Evolutionary conservation across 2,113 vertebrate species (phyloP).

Genomic region (Nycticebus coucang): DNA sequence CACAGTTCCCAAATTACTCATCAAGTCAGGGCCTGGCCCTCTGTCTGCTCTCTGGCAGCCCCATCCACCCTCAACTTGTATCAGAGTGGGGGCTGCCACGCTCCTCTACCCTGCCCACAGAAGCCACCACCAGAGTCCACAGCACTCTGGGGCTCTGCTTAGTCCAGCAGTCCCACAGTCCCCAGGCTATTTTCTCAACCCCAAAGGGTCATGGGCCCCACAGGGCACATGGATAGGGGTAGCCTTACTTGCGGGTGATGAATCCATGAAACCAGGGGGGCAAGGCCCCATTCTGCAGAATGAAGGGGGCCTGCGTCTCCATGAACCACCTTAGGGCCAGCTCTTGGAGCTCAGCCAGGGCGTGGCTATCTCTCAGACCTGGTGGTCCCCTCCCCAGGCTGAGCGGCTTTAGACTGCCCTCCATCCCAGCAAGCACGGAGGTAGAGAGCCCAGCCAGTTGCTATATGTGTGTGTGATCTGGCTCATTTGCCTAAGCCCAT

Average conservation of each 20-base stretch:
- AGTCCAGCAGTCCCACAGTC: background rate
- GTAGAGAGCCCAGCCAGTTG: too few species aligned
- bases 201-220: rapidly evolving
- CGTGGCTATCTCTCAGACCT: background rate
- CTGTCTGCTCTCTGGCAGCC: background rate
- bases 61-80: background rate
- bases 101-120: background rate
- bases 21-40: background rate
- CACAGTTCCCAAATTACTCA: background rate
- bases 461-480: background rate
- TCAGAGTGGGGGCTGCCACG: rapidly evolving
- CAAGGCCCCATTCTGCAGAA: constrained; percentile 86
- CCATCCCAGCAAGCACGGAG: constrained; percentile 76
- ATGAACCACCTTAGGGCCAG: constrained; percentile 88
- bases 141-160: background rate
- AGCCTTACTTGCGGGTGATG: constrained; percentile 89
- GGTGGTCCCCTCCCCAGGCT: background rate
- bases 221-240: background rate
- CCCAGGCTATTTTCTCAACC: background rate
- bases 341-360: constrained; percentile 81
- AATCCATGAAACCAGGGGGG: constrained; percentile 92
- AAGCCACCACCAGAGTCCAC: background rate
- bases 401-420: constrained; percentile 63
- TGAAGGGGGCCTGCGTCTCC: constrained; percentile 86
- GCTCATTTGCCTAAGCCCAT: constrained; percentile 87